Evolutionary conservation across 2,797 vertebrate species (phyloP).

Genomic region (Ctenopoma kingsleyae): DNA sequence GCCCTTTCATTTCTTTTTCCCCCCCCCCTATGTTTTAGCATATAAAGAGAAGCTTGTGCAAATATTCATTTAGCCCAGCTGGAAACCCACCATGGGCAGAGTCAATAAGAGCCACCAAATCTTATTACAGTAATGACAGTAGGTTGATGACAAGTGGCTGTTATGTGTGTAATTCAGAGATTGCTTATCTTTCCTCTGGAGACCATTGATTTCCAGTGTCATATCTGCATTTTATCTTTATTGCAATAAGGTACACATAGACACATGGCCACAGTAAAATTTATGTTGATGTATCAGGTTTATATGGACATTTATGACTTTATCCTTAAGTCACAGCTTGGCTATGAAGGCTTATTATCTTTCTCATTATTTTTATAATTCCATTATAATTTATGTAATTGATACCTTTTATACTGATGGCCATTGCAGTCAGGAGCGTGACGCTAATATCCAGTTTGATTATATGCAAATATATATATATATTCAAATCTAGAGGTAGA

Average conservation of each 20-base stretch:
- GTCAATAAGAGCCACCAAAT: constrained; percentile 55
- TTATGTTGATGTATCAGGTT: constrained; percentile 36
- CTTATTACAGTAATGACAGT: constrained; percentile 58
- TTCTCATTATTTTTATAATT: constrained; percentile 39
- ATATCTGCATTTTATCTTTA: constrained; percentile 40
- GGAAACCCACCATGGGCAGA: constrained; percentile 51
- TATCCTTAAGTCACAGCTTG: constrained; percentile 27
- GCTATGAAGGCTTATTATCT: neutral
- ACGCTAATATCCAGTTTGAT: neutral
- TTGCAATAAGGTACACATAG: constrained; percentile 8
- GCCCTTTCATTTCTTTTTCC: constrained; percentile 18
- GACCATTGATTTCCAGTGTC: constrained; percentile 25
- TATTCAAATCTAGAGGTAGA: neutral
- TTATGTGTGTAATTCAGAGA: constrained; percentile 7
- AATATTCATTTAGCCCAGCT: constrained; percentile 64
- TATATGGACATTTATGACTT: constrained; percentile 33
- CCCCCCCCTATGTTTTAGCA: constrained; percentile 49
- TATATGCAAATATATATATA: neutral
- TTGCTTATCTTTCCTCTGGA: constrained; percentile 25
- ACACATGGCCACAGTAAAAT: constrained; percentile 1
- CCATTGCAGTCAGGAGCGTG: neutral
- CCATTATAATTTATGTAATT: constrained; percentile 20
- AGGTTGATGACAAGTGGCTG: constrained; percentile 31
- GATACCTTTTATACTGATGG: neutral
- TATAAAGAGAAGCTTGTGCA: constrained; percentile 55